A percentile compares a stretch with the other conserved stretches of the same genome.
phyloP scores from a whole-genome alignment of 1,140 invertebrate species.

The Bombus vancouverensis region DNA sequence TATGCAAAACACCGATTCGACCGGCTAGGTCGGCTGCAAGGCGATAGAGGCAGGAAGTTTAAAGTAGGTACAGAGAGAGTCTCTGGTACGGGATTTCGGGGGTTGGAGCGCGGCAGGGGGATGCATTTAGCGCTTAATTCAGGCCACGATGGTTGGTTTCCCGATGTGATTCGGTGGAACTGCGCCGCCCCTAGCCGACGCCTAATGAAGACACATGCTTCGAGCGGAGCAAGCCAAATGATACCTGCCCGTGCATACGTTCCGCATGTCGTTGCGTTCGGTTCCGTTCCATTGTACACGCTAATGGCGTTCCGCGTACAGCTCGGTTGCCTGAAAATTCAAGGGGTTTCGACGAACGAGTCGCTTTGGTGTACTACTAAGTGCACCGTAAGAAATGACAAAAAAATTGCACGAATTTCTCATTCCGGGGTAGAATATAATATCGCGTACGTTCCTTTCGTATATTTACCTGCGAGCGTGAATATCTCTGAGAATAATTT shows the following conservation, averaged over 20 bases:
- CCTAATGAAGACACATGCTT: conserved; percentile 78
- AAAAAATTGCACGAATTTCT: neutral
- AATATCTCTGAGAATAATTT: neutral
- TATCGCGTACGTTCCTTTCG: no score
- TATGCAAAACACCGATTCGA: conserved; percentile 73
- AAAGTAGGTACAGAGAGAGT: conserved; percentile 51
- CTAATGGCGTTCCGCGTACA: conserved; percentile 63
- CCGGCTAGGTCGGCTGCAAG: conserved; percentile 28
- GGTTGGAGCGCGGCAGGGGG: conserved; percentile 32
- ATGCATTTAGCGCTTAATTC: conserved; percentile 78
- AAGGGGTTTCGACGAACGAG: conserved; percentile 20
- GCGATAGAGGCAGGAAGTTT: conserved; percentile 60
- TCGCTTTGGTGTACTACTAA: neutral
- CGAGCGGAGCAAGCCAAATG: conserved; percentile 74
- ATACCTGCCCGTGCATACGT: conserved; percentile 73
- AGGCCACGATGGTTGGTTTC: conserved; percentile 73
- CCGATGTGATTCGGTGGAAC: conserved; percentile 76
- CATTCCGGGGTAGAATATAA: neutral
- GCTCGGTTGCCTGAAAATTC: conserved; percentile 46
- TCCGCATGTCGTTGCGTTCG: conserved; percentile 70
- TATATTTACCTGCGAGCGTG: neutral
- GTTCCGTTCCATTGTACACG: conserved; percentile 72
- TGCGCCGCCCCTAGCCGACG: conserved; percentile 68
- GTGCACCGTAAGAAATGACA: conserved; percentile 8
- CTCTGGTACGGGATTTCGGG: conserved; percentile 9